Base-by-base conservation (phyloP, 1,140 invertebrate genomes). In the Metaphire vulgaris region DNA sequence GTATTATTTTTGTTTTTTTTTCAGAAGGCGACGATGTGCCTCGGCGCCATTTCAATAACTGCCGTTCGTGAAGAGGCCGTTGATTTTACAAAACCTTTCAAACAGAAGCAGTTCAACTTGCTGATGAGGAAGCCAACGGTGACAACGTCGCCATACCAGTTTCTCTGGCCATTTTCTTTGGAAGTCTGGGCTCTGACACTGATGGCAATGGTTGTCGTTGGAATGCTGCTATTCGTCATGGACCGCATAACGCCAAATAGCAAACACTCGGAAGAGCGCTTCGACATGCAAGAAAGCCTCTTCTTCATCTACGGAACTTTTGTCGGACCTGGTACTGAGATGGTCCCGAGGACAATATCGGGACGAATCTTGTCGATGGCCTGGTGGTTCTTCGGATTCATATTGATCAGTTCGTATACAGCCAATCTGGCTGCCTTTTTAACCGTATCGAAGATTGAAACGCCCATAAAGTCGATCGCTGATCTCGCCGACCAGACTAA, bases 141-240 rank as follows among this genome's bases (percentile, higher is more conserved):
- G 30, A 68, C 66, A 34, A 56, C 33, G 16, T 74, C 72, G 16
- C 33, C 64, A 16, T 98, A 99, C 87, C 97, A 95, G 83, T 99
- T 99, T 87, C 90, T 99, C 81, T 94, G 95, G 86, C 97, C 97
- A 15, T 88, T 99, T 64, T 97, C 95, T 74, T 93, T 92, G 81
- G 95, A 80, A 15, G 84, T 86, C 2, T 85, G 85, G 85, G 82
- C 83, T 69, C 85, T 84, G 72, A 84, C 83, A 0, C 74, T 83
- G 68, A 79, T 81, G 32, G 80, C 83, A 68, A 84, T 85, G 74
- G 81, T 85, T 1, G 95, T 95, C 1, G 96, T 98, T 2, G 95
- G 93, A 83, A 93, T 97, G 78, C 93, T 97, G 1, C 89, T 97
- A 1, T 97, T 96, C 87, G 90, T 82, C 12, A 74, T 86, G n/a